These are phyloP conservation scores for Danionella dracula DNA, from an alignment of 2,797 vertebrate species.

Conservation along the genomic window DNA sequence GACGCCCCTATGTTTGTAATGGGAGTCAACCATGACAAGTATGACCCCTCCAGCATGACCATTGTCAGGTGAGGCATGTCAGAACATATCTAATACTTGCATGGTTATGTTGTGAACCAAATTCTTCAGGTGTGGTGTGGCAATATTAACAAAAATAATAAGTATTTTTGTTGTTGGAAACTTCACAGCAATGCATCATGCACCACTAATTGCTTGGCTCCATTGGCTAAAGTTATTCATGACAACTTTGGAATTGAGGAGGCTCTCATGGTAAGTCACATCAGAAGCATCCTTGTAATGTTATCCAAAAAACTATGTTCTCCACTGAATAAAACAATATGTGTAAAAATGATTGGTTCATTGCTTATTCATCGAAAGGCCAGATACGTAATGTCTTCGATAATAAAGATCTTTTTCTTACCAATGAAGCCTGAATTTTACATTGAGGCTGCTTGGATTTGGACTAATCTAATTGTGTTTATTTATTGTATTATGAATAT, in stretches of 20 bases:
- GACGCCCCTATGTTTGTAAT: slow-evolving; percentile 87
- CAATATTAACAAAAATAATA: slow-evolving; percentile 10
- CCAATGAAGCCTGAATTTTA: too few relatives aligned
- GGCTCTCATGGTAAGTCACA: slow-evolving; percentile 81
- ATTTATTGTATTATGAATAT: too few relatives aligned
- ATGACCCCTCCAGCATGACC: slow-evolving; percentile 76
- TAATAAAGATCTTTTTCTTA: too few relatives aligned
- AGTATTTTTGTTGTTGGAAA: slow-evolving; percentile 32
- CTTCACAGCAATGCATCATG: slow-evolving; percentile 85
- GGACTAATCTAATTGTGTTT: too few relatives aligned
- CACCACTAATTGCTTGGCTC: slow-evolving; percentile 91
- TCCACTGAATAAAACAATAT: too few relatives aligned
- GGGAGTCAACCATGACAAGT: slow-evolving; percentile 84
- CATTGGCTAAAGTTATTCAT: slow-evolving; percentile 84
- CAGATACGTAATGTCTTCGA: too few relatives aligned
- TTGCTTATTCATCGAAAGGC: too few relatives aligned
- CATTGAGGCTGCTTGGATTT: too few relatives aligned
- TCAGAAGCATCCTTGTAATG: too few relatives aligned
- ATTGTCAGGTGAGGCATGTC: slow-evolving; percentile 73
- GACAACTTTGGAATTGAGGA: slow-evolving; percentile 84
- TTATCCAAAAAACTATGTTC: too few relatives aligned
- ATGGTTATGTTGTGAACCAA: neutral
- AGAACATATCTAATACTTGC: neutral
- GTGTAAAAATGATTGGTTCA: too few relatives aligned
- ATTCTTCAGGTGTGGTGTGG: neutral